These are phyloP conservation scores for Mesochorus sp. DNA, from an alignment of 2,888 invertebrate genomes.

Conservation along the genomic window DNA sequence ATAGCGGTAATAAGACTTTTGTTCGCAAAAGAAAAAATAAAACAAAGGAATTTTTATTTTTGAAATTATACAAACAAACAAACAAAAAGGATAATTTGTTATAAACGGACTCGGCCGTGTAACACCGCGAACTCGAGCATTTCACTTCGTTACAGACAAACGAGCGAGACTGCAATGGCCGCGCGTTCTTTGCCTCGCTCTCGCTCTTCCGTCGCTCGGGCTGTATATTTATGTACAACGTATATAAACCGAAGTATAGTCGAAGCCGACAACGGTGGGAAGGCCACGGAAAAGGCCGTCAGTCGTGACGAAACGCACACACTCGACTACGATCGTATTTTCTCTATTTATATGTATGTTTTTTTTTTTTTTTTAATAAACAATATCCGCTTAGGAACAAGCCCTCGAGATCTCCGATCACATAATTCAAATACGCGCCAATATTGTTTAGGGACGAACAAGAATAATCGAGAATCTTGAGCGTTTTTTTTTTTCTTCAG, in stretches of 20 bases:
- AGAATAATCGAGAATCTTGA: background rate
- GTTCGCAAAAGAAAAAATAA: background rate
- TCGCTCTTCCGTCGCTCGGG: slow-evolving; percentile 27
- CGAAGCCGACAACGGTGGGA: slow-evolving; percentile 51
- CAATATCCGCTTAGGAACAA: slow-evolving; percentile 11
- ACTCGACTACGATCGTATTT: background rate
- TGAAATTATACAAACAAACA: background rate
- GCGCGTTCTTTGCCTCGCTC: slow-evolving; percentile 29
- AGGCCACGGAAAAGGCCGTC: slow-evolving; percentile 65
- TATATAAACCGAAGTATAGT: slow-evolving; percentile 42
- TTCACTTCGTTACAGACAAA: slow-evolving; percentile 60
- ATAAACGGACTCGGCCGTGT: slow-evolving; percentile 51
- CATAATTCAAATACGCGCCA: background rate
- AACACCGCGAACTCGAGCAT: slow-evolving; percentile 58
- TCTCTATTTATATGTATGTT: slow-evolving; percentile 32
- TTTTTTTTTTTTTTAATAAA: slow-evolving; percentile 5
- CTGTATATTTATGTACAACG: slow-evolving; percentile 10
- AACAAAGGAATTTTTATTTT: background rate
- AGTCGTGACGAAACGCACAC: slow-evolving; percentile 57
- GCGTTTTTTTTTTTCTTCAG: background rate
- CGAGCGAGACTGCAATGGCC: slow-evolving; percentile 62
- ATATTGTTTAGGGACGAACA: background rate
- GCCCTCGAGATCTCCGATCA: slow-evolving; percentile 14
- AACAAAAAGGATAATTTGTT: background rate
- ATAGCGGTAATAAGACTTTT: background rate